These are phyloP conservation scores for Tragelaphus strepsiceros DNA, from an alignment of 2,113 vertebrate genomes.

Conservation along the genomic window DNA sequence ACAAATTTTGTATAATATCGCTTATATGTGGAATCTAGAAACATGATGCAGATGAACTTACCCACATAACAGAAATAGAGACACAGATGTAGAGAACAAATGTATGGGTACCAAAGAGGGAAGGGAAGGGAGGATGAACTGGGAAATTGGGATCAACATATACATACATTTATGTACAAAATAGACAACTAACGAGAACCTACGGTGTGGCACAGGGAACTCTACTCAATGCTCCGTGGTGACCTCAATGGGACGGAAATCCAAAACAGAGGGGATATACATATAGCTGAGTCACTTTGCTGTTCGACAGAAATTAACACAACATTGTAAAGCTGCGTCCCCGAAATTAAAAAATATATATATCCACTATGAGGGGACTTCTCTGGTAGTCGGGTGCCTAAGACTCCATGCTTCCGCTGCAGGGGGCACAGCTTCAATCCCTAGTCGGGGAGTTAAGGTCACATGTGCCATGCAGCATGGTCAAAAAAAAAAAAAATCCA, in stretches of 20 bases:
- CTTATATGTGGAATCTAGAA: background rate
- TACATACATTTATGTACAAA: background rate
- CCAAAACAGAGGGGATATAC: background rate
- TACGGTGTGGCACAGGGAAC: background rate
- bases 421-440: background rate
- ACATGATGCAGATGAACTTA: background rate
- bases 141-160: background rate
- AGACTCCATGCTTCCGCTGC: background rate
- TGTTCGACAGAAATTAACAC: background rate
- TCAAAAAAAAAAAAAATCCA: background rate
- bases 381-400: background rate
- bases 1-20: background rate
- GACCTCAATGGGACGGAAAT: background rate
- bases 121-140: background rate
- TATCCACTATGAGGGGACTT: background rate
- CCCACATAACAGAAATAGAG: background rate
- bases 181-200: background rate
- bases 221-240: background rate
- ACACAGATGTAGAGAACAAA: background rate
- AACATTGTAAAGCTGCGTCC: background rate
- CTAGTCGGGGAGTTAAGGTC: background rate
- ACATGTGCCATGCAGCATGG: background rate
- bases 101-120: background rate
- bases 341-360: too few relatives aligned
- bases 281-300: background rate